These are phyloP conservation scores for Synergus umbraculus DNA, from an alignment of 2,888 invertebrate species.

Conservation along the genomic window DNA sequence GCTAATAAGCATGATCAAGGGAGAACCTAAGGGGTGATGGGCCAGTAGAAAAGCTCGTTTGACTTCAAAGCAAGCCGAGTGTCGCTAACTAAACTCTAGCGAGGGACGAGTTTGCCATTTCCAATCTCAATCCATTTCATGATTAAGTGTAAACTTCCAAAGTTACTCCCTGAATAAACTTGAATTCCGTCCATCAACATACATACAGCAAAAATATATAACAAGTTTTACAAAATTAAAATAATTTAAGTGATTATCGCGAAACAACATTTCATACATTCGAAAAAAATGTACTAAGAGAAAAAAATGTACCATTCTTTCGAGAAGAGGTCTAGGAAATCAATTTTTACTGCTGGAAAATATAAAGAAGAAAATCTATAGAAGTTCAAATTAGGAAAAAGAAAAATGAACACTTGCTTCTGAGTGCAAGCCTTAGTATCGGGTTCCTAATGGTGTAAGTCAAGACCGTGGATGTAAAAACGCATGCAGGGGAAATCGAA, in stretches of 20 bases:
- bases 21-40: slow-evolving; percentile 49
- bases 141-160: slow-evolving; percentile 75
- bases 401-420: slow-evolving; percentile 14
- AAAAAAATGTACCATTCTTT: not conserved
- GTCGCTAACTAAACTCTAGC: slow-evolving; percentile 74
- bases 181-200: not conserved
- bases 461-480: slow-evolving; percentile 69
- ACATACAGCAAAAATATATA: not conserved
- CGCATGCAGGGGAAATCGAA: slow-evolving; percentile 70
- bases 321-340: not conserved
- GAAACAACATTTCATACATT: no score
- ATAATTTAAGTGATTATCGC: no score
- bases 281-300: no score
- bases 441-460: slow-evolving; percentile 74
- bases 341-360: not conserved
- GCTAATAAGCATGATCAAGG: slow-evolving; percentile 73
- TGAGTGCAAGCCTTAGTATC: slow-evolving; percentile 60
- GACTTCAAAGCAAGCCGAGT: slow-evolving; percentile 73
- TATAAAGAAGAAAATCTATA: not conserved
- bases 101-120: slow-evolving; percentile 69
- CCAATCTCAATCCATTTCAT: slow-evolving; percentile 75
- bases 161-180: slow-evolving; percentile 46
- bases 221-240: not conserved
- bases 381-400: slow-evolving; percentile 13
- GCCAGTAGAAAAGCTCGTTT: slow-evolving; percentile 63